A percentile compares a stretch with the other conserved stretches of the same genome.
Evolutionary conservation across 2,113 vertebrate genomes (phyloP).

Genomic region (Poeciliopsis prolifica): DNA sequence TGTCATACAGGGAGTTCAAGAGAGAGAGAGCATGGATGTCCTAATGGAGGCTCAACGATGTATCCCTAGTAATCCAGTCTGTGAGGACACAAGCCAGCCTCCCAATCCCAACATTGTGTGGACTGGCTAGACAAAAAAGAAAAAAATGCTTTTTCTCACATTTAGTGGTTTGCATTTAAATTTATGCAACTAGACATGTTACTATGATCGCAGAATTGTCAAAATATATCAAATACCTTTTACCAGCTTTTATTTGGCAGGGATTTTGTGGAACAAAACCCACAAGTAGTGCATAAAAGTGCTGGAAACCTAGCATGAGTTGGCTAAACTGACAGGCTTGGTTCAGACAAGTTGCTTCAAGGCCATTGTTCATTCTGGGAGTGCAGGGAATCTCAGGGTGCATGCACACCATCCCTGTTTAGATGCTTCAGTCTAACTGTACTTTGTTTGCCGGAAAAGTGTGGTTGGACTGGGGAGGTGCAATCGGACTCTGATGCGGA

Average conservation of each 20-base stretch:
- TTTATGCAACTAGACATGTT: background rate
- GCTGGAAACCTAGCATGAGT: background rate
- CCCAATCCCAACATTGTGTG: conserved; percentile 19
- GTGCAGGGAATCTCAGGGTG: no score
- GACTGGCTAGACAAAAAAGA: background rate
- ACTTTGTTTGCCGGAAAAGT: no score
- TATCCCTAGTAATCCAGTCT: conserved; percentile 57
- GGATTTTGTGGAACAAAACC: background rate
- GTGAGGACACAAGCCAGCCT: conserved; percentile 47
- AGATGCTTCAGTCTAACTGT: no score
- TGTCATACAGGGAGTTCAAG: conserved; percentile 51
- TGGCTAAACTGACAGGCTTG: background rate
- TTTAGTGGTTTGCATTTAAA: background rate
- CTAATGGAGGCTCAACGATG: conserved; percentile 64
- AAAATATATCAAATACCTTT: background rate
- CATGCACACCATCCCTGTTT: no score
- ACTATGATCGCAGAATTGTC: background rate
- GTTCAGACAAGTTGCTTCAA: background rate
- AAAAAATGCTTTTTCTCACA: background rate
- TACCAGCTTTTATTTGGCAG: no score
- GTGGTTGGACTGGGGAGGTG: no score
- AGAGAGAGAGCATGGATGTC: conserved; percentile 48
- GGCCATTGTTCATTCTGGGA: background rate
- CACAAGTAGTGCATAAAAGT: background rate
- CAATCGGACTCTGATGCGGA: no score